phyloP scores from a whole-genome alignment of 1,140 invertebrate genomes.

The Anthonomus grandis region DNA sequence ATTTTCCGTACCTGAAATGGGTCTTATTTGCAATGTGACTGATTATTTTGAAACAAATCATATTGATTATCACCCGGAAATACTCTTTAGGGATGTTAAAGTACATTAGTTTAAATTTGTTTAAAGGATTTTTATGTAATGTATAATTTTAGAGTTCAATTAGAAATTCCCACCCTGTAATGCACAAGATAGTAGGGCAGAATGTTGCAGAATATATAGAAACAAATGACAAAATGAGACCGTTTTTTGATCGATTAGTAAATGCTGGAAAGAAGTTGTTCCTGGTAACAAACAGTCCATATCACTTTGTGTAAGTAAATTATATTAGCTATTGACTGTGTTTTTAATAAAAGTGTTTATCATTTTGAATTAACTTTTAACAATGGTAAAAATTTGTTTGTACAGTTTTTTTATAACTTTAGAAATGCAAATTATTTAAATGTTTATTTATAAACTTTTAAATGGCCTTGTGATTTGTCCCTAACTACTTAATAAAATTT shows the following conservation, averaged over 20 bases:
- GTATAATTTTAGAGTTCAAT: constrained; percentile 78
- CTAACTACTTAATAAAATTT: too few relatives aligned
- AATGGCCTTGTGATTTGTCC: too few relatives aligned
- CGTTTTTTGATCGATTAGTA: constrained; percentile 74
- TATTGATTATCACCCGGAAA: constrained; percentile 93
- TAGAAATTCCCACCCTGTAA: constrained; percentile 82
- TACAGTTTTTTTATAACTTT: too few relatives aligned
- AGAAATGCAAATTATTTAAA: too few relatives aligned
- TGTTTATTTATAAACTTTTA: too few relatives aligned
- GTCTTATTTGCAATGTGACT: constrained; percentile 86
- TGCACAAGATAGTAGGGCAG: constrained; percentile 82
- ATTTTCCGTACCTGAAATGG: constrained; percentile 97
- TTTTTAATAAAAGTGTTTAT: too few relatives aligned
- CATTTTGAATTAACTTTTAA: too few relatives aligned
- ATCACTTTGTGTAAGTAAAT: constrained; percentile 88
- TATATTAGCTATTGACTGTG: not conserved
- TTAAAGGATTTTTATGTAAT: constrained; percentile 4
- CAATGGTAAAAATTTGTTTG: too few relatives aligned
- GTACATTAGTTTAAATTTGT: constrained; percentile 55
- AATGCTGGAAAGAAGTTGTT: constrained; percentile 85
- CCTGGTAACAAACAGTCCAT: constrained; percentile 95
- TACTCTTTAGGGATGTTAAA: constrained; percentile 92
- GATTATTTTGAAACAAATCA: constrained; percentile 88
- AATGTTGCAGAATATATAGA: constrained; percentile 80
- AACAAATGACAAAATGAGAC: constrained; percentile 68